Evolutionary conservation across 2,113 vertebrate genomes (phyloP), one percentile per base, ranked within the genome.

Genomic region (Dipodomys merriami): DNA sequence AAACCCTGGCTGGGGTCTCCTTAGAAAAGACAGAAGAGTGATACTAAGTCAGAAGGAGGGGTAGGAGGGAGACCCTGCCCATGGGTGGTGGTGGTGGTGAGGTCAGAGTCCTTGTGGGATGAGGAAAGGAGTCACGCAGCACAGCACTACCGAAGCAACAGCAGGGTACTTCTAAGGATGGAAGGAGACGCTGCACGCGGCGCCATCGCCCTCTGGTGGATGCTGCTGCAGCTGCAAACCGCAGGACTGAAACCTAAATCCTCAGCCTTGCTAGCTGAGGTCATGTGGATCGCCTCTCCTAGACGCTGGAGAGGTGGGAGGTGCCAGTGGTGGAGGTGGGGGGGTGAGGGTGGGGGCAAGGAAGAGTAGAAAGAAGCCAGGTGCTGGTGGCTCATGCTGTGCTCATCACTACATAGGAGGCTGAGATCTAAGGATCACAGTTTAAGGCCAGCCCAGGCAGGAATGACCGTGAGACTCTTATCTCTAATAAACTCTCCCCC

Each of bases 191-290:
- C 73, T 13, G 46, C 0, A 29, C 19, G 33, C 1, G 16, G n/a
- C 6, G 5, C 29, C 8, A 9, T 15, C n/a, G 86, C 86, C 94
- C 74, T 64, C 94, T 94, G 93, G 92, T 83, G 96, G 96, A 15
- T 0, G 1, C 7, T 19, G 67, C 18, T 49, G 69, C 46, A 4
- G 5, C 12, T 20, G 46, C 83, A 46, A 39, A 35, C 64, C n/a
- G 6, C 30, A 25, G 49, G 69, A 64, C 25, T 57, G 53, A 57
- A 57, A 57, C 5, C 39, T 16, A 12, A 46, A n/a, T 30, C 71
- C 46, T 27, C 13, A 23, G 67, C 25, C 27, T 16, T 5, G 33
- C 35, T 1, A 12, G 12, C 1, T 19, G 22, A 0, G 29, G 33
- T 80, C 44, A 20, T 2, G 4, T 16, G 53, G 64, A 1, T 7